phyloP scores from a whole-genome alignment of 2,113 vertebrate species.

The Corythornis cristatus region DNA sequence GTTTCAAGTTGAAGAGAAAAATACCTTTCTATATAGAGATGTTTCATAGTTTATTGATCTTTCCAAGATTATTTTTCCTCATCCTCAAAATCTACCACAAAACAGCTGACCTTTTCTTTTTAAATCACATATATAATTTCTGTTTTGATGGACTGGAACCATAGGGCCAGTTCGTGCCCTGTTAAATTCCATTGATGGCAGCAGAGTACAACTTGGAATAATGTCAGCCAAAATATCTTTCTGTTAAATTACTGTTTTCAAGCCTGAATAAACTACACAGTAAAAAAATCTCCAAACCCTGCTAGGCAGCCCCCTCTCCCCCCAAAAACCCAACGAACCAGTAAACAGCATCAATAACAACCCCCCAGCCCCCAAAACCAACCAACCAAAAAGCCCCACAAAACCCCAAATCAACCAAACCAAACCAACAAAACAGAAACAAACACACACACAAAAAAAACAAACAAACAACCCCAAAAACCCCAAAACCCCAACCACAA shows the following conservation, averaged over 20 bases:
- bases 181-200: not conserved
- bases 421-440: not conserved
- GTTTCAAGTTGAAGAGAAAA: not conserved
- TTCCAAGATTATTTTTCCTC: not conserved
- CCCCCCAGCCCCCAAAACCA: not conserved
- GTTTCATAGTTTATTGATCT: slow-evolving; percentile 16
- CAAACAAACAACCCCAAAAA: not conserved
- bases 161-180: not conserved
- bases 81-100: not conserved
- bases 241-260: not conserved
- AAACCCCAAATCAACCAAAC: not conserved
- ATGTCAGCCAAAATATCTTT: not conserved
- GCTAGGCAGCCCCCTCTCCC: not conserved
- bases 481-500: not conserved
- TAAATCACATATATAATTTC: not conserved
- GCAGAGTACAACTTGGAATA: not conserved
- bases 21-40: not conserved
- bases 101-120: not conserved
- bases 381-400: no score
- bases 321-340: no score
- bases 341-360: no score
- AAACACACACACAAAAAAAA: no score
- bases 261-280: not conserved
- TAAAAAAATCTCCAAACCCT: rapidly evolving
- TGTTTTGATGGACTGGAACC: not conserved